Evolutionary conservation across 2,888 invertebrate species (phyloP).

Genomic region (Pristionchus fissidentatus): DNA sequence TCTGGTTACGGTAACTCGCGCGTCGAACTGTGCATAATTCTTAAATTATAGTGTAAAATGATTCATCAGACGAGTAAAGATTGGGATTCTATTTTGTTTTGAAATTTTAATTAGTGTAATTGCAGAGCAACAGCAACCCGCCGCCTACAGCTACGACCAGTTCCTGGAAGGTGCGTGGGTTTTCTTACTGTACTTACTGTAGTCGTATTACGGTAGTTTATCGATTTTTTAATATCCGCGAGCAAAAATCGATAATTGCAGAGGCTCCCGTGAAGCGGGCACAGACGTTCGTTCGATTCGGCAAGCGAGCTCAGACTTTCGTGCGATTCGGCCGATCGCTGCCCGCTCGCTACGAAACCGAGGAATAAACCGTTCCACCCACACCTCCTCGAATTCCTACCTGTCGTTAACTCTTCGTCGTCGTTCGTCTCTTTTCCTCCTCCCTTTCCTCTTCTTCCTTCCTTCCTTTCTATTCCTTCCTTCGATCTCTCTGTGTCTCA

Average conservation of each 20-base stretch:
- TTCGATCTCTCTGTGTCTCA: constrained; percentile 15
- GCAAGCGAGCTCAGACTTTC: constrained; percentile 49
- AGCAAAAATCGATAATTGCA: constrained; percentile 1
- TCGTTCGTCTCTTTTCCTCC: background rate
- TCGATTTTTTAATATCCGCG: too few relatives aligned
- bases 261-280: constrained; percentile 46
- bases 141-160: constrained; percentile 1
- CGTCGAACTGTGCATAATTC: too few relatives aligned
- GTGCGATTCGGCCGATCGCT: constrained; percentile 45
- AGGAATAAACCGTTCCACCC: constrained; percentile 24
- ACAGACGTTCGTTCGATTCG: constrained; percentile 49
- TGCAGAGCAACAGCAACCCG: constrained; percentile 18
- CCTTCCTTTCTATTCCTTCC: background rate
- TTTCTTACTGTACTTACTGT: background rate
- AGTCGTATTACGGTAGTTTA: too few relatives aligned
- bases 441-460: background rate
- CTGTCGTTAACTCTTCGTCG: background rate
- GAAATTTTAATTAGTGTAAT: background rate
- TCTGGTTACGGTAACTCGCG: too few relatives aligned
- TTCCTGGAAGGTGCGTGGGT: constrained; percentile 17
- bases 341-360: constrained; percentile 17
- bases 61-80: too few relatives aligned
- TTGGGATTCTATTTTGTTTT: too few relatives aligned
- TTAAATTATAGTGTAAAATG: too few relatives aligned
- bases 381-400: background rate